Evolutionary conservation across 2,113 vertebrate species (phyloP).

Genomic region (Sinocyclocheilus maitianheensis): DNA sequence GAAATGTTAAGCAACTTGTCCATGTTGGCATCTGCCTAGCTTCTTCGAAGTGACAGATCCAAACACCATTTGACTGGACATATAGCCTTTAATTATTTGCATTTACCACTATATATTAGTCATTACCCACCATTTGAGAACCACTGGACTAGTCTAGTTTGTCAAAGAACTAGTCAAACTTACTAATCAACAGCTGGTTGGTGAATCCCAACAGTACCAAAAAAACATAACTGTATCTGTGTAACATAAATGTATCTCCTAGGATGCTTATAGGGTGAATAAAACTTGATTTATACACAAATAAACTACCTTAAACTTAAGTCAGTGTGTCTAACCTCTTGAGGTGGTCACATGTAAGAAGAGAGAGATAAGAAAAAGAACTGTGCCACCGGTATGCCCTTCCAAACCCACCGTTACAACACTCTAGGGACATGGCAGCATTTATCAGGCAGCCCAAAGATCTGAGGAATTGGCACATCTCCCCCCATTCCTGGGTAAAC

Average conservation of each 20-base stretch:
- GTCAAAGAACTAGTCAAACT: neutral
- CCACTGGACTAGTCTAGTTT: neutral
- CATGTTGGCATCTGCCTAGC: neutral
- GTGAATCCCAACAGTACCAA: neutral
- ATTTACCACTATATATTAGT: neutral
- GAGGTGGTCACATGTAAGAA: constrained; percentile 21
- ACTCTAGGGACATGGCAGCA: neutral
- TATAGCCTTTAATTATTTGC: no score
- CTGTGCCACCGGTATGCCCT: no score
- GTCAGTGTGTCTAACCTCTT: neutral
- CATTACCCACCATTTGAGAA: neutral
- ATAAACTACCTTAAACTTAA: neutral
- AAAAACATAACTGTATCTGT: no score
- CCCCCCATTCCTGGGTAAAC: constrained; percentile 51
- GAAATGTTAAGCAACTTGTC: no score
- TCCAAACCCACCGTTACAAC: neutral
- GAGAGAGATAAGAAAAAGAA: neutral
- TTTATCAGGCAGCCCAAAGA: neutral
- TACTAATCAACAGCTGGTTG: neutral
- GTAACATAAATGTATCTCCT: no score
- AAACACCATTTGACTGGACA: neutral
- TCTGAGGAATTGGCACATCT: constrained; percentile 15
- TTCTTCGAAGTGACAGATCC: neutral
- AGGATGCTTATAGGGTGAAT: neutral
- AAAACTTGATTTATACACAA: neutral